phyloP scores from a whole-genome alignment of 2,797 vertebrate genomes.

The Schizopygopsis malacanthus region DNA sequence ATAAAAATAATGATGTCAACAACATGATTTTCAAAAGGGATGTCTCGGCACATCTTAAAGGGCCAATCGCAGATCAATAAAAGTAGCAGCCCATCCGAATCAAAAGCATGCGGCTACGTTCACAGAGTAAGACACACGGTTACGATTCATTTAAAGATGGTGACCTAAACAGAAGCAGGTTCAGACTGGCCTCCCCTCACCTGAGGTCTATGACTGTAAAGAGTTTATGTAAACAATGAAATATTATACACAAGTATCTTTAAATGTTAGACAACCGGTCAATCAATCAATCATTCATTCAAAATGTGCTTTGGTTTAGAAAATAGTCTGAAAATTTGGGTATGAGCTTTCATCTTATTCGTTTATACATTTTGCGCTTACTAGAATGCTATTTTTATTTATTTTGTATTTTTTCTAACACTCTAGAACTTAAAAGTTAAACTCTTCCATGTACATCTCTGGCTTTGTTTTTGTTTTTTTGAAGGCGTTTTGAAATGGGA shows the following conservation, averaged over 20 bases:
- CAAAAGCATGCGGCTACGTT: conserved; percentile 46
- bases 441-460: conserved; percentile 54
- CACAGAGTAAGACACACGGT: conserved; percentile 34
- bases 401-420: conserved; percentile 59
- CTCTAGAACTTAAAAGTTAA: conserved; percentile 59
- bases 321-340: conserved; percentile 90
- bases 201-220: conserved; percentile 90
- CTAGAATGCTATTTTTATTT: conserved; percentile 67
- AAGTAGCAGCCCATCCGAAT: conserved; percentile 36
- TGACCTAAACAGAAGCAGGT: conserved; percentile 64
- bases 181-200: conserved; percentile 81
- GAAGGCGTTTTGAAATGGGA: conserved; percentile 74
- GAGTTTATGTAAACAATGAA: conserved; percentile 93
- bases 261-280: conserved; percentile 81
- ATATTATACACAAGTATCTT: conserved; percentile 85
- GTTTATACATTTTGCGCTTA: conserved; percentile 66
- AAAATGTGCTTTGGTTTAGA: conserved; percentile 95
- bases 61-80: conserved; percentile 29
- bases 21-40: conserved; percentile 44
- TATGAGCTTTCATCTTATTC: conserved; percentile 81
- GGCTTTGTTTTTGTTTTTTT: conserved; percentile 71
- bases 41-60: conserved; percentile 40
- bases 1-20: conserved; percentile 28
- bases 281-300: conserved; percentile 83
- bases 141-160: conserved; percentile 79